A percentile compares a stretch with the other conserved stretches of the same genome.
phyloP scores from a whole-genome alignment of 30 jellyfish, hydroid and myxozoan genomes.

The Hydractinia symbiolongicarpus region DNA sequence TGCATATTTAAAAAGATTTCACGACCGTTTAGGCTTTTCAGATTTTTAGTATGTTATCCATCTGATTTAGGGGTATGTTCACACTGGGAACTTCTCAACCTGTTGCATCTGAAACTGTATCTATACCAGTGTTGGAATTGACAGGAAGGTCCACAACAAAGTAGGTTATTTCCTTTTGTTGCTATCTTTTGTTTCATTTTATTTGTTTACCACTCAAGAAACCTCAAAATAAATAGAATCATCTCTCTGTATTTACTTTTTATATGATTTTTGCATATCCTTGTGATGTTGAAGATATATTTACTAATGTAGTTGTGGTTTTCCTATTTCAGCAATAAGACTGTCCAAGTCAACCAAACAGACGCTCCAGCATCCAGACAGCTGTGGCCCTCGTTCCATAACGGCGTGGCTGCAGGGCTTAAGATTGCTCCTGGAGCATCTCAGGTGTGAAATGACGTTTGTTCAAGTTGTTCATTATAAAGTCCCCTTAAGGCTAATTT shows the following conservation, averaged over 20 bases:
- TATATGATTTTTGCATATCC: neutral
- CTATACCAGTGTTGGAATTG: slow-evolving; percentile 76
- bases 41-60: neutral
- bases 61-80: slow-evolving; percentile 69
- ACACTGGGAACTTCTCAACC: slow-evolving; percentile 73
- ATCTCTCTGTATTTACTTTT: neutral
- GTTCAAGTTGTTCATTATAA: neutral
- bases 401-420: slow-evolving; percentile 99
- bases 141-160: slow-evolving; percentile 71
- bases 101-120: slow-evolving; percentile 57
- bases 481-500: neutral
- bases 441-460: slow-evolving; percentile 36
- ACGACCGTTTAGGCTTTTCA: neutral
- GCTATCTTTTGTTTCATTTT: neutral
- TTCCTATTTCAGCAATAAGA: slow-evolving; percentile 42
- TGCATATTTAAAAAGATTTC: neutral
- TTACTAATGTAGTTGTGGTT: neutral
- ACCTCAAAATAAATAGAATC: neutral
- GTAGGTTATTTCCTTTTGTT: slow-evolving; percentile 26
- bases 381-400: slow-evolving; percentile 92
- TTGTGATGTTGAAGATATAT: neutral
- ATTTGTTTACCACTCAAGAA: neutral
- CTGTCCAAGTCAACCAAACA: slow-evolving; percentile 47
- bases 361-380: slow-evolving; percentile 55
- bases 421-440: slow-evolving; percentile 70